A percentile compares a stretch with the other conserved stretches of the same genome.
Conservation (phyloP, 2,113 vertebrate species). For the Myocastor coypus region DNA sequence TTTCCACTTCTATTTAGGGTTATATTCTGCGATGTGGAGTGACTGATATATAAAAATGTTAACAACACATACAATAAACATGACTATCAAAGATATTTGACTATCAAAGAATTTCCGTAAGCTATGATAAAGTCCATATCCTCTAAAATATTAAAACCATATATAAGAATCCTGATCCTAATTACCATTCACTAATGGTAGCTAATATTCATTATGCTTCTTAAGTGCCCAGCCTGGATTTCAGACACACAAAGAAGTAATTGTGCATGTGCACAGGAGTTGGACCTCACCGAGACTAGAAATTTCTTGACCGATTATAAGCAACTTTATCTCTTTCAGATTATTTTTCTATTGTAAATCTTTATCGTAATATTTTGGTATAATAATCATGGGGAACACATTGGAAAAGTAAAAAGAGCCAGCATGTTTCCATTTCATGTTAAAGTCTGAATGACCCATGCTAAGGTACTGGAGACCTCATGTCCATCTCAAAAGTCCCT, state of each 20-base stretch:
- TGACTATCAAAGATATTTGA: neutral
- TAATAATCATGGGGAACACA: neutral
- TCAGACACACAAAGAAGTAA: neutral
- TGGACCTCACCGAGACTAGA: neutral
- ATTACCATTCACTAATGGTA: neutral
- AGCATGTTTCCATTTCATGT: neutral
- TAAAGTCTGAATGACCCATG: neutral
- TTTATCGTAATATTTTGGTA: neutral
- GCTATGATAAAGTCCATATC: neutral
- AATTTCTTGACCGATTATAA: neutral
- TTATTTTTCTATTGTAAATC: neutral
- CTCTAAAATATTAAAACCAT: neutral
- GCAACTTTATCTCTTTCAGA: neutral
- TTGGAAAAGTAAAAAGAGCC: conserved; percentile 10
- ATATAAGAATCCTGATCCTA: neutral
- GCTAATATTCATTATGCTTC: neutral
- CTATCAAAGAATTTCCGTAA: neutral
- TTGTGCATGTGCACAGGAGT: neutral
- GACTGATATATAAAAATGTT: neutral
- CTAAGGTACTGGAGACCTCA: neutral
- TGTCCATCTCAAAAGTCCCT: neutral
- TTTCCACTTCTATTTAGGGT: neutral
- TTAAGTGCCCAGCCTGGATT: neutral
- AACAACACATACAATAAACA: neutral
- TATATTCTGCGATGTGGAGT: neutral